Base-by-base conservation (phyloP, 2,113 vertebrate species). In the Micronisus gabar region DNA sequence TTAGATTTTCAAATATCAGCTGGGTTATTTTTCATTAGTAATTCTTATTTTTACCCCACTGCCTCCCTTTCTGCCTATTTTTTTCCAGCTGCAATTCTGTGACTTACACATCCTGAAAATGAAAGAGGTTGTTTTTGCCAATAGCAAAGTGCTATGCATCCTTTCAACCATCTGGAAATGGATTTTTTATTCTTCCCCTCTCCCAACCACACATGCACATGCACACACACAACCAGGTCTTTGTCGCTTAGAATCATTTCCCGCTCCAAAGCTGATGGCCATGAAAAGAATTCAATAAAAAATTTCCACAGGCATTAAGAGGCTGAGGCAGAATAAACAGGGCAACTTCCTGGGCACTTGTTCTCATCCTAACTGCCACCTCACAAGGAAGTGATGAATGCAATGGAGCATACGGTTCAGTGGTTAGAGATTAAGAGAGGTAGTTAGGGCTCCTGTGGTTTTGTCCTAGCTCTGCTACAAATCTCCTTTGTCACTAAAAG, bases 71-170 rank as follows among this genome's bases (percentile, higher is more conserved):
- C 65, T 88, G 70, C 66, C 55, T 36, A 22, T 88, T 95, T 95
- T 87, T 94, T 97, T 96, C 97, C 97, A 97, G 97, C 96, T 97
- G 97, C 82, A 79, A 70, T 95, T 92, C 92, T 90, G 76, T 87
- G 95, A 95, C 90, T 97, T 96, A 86, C 93, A 95, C 91, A 94
- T 95, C 96, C 95, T 95, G 94, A 97, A 95, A 97, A 96, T 34
- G 83, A 96, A 96, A 86, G 93, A 63, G 84, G 88, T 96, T 97
- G 97, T 97, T 97, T 98, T 97, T 97, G 97, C 97, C 97, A 97
- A 97, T 91, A 97, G 87, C 79, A 86, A 93, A 97, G 96, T 93
- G 92, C 95, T 94, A 34, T 75, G 93, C 86, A 95, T 97, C 96
- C 96, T 97, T 94, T 93, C 92, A 96, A 43, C 97, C 97, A 98